Percentiles rank a stretch among this genome's conserved stretches.
Conservation (phyloP, 1,140 invertebrate genomes). For the Drosophila nebulosa region DNA sequence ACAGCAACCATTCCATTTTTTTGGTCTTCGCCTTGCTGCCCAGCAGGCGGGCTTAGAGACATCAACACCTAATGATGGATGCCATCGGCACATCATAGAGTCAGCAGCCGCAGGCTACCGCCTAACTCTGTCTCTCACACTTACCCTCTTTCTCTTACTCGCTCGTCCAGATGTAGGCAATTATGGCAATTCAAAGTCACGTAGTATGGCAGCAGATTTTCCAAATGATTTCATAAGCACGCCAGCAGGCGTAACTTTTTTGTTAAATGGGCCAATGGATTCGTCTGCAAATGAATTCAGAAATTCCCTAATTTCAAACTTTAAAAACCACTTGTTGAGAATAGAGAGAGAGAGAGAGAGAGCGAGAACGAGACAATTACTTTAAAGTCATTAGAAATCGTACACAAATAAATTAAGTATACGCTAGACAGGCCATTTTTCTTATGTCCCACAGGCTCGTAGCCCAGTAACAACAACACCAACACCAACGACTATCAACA, state of each 20-base stretch:
- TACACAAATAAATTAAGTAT: conserved; percentile 55
- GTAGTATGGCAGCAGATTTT: conserved; percentile 48
- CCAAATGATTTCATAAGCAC: conserved; percentile 61
- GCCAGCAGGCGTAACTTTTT: conserved; percentile 15
- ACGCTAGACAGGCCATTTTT: conserved; percentile 36
- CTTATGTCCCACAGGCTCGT: neutral
- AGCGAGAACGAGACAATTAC: conserved; percentile 18
- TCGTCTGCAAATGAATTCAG: conserved; percentile 3
- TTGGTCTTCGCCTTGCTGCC: conserved; percentile 3
- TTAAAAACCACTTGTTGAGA: conserved; percentile 23
- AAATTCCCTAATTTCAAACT: neutral
- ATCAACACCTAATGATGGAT: conserved; percentile 67
- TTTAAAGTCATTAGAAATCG: conserved; percentile 34
- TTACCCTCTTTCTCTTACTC: neutral
- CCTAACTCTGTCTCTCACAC: neutral
- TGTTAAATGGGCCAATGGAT: conserved; percentile 3
- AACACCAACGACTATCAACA: conserved; percentile 8
- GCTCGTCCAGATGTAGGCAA: conserved; percentile 34
- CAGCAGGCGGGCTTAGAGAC: conserved; percentile 28
- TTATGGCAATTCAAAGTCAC: conserved; percentile 67
- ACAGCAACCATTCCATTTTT: neutral
- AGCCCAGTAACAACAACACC: neutral
- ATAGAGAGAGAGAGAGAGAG: neutral
- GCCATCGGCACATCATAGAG: conserved; percentile 56
- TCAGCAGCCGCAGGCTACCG: neutral